Percentiles rank a stretch among this genome's conserved stretches.
These are phyloP conservation scores for Embidobia sp. DNA, from an alignment of 2,888 invertebrate species.

Conservation along the genomic window DNA sequence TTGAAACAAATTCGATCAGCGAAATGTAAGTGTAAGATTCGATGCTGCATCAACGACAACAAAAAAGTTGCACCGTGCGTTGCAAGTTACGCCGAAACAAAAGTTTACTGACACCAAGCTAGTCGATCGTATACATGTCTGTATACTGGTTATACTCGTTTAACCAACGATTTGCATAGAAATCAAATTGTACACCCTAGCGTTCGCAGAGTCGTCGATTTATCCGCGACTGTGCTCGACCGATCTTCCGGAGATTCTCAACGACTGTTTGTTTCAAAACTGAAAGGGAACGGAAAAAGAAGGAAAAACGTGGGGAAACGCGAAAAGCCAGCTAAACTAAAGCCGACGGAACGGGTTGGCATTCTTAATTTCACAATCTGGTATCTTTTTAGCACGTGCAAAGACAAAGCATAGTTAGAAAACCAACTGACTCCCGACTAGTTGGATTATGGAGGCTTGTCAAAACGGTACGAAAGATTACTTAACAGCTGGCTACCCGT, in stretches of 20 bases:
- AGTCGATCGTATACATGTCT: conserved; percentile 7
- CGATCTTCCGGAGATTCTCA: conserved; percentile 37
- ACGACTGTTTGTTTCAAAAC: neutral
- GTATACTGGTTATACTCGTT: neutral
- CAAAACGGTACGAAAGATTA: conserved; percentile 41
- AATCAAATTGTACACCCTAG: conserved; percentile 38
- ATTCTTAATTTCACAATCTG: conserved; percentile 23
- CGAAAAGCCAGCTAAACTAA: conserved; percentile 28
- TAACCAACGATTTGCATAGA: conserved; percentile 19
- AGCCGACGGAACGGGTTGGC: conserved; percentile 17
- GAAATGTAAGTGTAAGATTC: conserved; percentile 21
- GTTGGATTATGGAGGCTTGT: conserved; percentile 48
- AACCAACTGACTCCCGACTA: conserved; percentile 58
- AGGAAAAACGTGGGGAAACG: conserved; percentile 14
- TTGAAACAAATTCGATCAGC: conserved; percentile 20
- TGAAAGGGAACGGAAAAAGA: conserved; percentile 24
- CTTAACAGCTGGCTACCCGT: conserved; percentile 42
- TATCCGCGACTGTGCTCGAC: conserved; percentile 45
- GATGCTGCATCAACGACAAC: conserved; percentile 28
- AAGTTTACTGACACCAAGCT: conserved; percentile 33
- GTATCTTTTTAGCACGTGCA: conserved; percentile 63
- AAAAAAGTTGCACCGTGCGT: conserved; percentile 11
- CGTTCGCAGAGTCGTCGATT: conserved; percentile 11
- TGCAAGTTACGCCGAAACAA: conserved; percentile 22
- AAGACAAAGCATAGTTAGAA: conserved; percentile 63